These are phyloP conservation scores for Ecdyonurus torrentis DNA, from an alignment of 2,888 invertebrate genomes.

Conservation along the genomic window DNA sequence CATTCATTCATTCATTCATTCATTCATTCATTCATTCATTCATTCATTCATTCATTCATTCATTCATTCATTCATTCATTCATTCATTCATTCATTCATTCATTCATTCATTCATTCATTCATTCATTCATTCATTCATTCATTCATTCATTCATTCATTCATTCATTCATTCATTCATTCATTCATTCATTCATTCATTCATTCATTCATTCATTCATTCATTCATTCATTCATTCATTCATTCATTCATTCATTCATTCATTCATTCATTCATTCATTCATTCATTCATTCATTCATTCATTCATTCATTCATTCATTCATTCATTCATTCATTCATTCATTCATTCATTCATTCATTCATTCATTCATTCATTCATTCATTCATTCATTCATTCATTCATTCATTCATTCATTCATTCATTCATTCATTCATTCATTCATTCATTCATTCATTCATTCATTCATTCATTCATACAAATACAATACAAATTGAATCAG, in stretches of 20 bases:
- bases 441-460: no score
- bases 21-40: neutral
- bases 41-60: neutral
- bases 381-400: no score
- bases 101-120: neutral
- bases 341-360: no score
- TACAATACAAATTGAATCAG: no score
- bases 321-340: no score
- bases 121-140: neutral
- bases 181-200: neutral
- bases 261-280: neutral
- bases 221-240: neutral
- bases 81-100: neutral
- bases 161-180: neutral
- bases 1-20: neutral
- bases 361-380: no score
- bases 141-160: neutral
- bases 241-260: neutral
- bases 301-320: no score
- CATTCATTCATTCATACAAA: no score
- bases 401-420: no score
- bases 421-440: no score
- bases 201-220: neutral
- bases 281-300: neutral
- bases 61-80: neutral